These are phyloP conservation scores for Bombus haemorrhoidalis DNA, from an alignment of 1,140 invertebrate genomes.

Conservation along the genomic window DNA sequence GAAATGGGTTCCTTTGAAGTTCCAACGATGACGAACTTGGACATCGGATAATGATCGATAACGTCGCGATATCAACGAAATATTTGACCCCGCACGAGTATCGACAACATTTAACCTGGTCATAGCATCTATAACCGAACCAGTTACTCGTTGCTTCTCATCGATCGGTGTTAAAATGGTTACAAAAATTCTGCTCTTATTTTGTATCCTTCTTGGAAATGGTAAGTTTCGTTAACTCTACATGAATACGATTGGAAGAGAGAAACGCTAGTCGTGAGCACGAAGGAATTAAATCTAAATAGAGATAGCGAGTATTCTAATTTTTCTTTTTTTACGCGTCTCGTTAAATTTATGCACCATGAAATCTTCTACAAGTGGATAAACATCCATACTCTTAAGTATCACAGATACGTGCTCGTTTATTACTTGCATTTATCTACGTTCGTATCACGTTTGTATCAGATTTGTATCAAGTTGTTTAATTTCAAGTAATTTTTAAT, in stretches of 20 bases:
- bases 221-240: slow-evolving; percentile 35
- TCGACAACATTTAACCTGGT: not conserved
- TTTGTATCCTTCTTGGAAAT: slow-evolving; percentile 11
- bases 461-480: no score
- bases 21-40: slow-evolving; percentile 3
- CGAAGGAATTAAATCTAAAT: no score
- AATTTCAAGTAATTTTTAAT: no score
- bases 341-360: not conserved
- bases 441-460: no score
- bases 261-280: no score
- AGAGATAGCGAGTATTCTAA: no score
- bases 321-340: no score
- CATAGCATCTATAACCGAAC: not conserved
- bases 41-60: slow-evolving; percentile 35
- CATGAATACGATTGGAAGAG: no score
- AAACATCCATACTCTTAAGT: no score
- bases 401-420: no score
- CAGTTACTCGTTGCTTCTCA: not conserved
- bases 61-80: slow-evolving; percentile 24
- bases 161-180: slow-evolving; percentile 31
- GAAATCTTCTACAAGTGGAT: no score
- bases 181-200: slow-evolving; percentile 1
- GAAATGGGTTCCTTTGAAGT: slow-evolving; percentile 48
- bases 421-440: no score
- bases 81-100: not conserved